These are phyloP conservation scores for Crotalus tigris DNA, from an alignment of 2,113 vertebrate species.

Conservation along the genomic window DNA sequence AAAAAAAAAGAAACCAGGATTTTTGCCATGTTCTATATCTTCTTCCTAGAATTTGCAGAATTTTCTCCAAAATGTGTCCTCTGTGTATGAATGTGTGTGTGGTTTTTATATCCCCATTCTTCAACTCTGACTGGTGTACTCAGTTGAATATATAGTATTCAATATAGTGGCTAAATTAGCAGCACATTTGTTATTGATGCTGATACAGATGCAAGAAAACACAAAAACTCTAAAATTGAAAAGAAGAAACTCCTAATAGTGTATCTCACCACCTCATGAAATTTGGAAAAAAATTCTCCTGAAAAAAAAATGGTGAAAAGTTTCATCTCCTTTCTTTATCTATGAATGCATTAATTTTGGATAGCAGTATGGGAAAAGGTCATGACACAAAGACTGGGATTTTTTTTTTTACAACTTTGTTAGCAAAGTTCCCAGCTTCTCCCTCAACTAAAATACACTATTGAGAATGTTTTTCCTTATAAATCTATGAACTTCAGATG, in stretches of 20 bases:
- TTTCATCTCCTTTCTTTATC: neutral
- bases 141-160: too few species aligned
- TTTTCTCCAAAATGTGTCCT: too few species aligned
- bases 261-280: neutral
- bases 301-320: too few species aligned
- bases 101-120: too few species aligned
- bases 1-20: neutral
- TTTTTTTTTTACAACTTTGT: neutral
- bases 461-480: neutral
- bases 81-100: too few species aligned
- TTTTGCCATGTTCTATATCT: neutral
- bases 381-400: neutral
- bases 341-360: neutral
- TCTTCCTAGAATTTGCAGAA: too few species aligned
- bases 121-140: neutral
- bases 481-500: neutral
- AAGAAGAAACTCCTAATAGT: neutral
- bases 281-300: neutral
- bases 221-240: too few species aligned
- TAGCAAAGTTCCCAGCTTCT: neutral
- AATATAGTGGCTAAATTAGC: too few species aligned
- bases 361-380: neutral
- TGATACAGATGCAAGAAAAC: neutral
- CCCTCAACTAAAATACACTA: neutral
- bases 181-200: neutral